Conservation (phyloP, 2,113 vertebrate genomes). For the Lamprotornis superbus region DNA sequence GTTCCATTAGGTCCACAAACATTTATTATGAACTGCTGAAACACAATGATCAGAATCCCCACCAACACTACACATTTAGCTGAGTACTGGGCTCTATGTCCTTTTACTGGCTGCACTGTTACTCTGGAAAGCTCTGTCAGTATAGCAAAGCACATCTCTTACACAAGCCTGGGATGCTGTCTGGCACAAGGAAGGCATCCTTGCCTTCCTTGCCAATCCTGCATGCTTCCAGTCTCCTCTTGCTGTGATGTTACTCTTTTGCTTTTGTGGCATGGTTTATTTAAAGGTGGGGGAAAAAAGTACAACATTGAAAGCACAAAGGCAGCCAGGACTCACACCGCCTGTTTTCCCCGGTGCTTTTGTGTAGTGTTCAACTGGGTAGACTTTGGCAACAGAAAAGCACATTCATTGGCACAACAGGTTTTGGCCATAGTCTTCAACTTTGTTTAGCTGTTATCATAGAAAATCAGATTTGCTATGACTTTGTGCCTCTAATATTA, state of each 20-base stretch:
- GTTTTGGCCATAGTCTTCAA: constrained; percentile 15
- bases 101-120: neutral
- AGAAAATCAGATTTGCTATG: constrained; percentile 7
- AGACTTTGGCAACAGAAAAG: constrained; percentile 21
- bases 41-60: neutral
- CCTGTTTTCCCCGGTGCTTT: constrained; percentile 10
- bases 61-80: neutral
- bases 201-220: too few relatives aligned
- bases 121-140: neutral
- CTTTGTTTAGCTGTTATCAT: neutral
- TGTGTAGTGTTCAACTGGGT: neutral
- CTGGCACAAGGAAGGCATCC: neutral
- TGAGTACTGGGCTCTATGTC: neutral
- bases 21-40: neutral
- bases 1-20: neutral
- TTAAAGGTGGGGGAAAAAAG: neutral
- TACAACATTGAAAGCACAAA: neutral
- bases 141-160: neutral
- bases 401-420: neutral
- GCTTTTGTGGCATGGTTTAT: neutral
- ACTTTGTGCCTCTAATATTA: neutral
- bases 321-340: neutral
- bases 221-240: neutral
- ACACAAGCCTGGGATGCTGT: neutral
- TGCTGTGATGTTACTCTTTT: neutral